A percentile compares a stretch with the other conserved stretches of the same genome.
Evolutionary conservation across 2,113 vertebrate species (phyloP).

Genomic region (Menura novaehollandiae): DNA sequence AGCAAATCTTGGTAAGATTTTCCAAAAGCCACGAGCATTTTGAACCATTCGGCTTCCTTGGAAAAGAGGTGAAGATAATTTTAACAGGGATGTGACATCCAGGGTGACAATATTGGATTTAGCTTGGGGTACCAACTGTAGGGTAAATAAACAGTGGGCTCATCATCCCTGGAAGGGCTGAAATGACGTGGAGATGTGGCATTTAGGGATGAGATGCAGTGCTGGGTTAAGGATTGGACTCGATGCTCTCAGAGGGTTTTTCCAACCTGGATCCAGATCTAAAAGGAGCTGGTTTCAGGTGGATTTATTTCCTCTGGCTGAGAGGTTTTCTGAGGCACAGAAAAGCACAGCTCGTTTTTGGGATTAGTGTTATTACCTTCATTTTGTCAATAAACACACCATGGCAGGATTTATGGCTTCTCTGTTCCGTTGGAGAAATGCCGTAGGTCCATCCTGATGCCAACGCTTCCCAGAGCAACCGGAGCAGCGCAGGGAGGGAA

Average conservation of each 20-base stretch:
- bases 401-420: neutral
- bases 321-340: neutral
- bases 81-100: too few species aligned
- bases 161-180: neutral
- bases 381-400: neutral
- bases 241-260: fast-evolving
- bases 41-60: neutral
- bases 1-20: neutral
- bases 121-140: fast-evolving
- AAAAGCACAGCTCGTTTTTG: neutral
- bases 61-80: neutral
- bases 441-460: neutral
- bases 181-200: neutral
- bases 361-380: neutral
- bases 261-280: neutral
- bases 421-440: neutral
- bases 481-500: neutral
- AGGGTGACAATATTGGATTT: fast-evolving
- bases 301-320: neutral
- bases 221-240: neutral
- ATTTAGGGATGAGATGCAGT: neutral
- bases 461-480: neutral
- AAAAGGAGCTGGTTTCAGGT: neutral
- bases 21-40: neutral
- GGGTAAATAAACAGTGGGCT: neutral